Conservation (phyloP, 2,888 invertebrate species). For the Tetramorium bicarinatum region DNA sequence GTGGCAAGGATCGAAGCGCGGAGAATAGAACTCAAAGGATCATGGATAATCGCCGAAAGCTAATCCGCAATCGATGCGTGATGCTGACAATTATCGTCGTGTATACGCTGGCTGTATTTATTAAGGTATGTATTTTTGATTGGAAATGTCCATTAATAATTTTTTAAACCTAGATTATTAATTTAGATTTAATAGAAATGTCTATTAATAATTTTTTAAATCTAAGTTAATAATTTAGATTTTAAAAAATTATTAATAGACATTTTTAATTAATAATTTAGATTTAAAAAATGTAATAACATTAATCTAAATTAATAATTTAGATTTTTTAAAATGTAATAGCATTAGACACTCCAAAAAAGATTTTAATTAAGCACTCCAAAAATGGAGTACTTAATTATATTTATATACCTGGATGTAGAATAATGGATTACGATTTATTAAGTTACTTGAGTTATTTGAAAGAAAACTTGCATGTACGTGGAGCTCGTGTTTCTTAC, state of each 20-base stretch:
- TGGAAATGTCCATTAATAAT: neutral
- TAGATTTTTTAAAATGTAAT: too few relatives aligned
- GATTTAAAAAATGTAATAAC: too few relatives aligned
- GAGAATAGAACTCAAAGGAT: neutral
- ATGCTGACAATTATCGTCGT: constrained; percentile 16
- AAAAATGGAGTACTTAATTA: neutral
- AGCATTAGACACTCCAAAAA: too few relatives aligned
- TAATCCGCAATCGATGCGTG: constrained; percentile 3
- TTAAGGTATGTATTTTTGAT: constrained; percentile 30
- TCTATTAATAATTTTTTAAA: too few relatives aligned
- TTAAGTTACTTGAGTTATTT: neutral
- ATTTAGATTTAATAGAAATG: neutral
- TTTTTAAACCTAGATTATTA: too few relatives aligned
- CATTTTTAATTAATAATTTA: too few relatives aligned
- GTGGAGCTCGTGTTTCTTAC: constrained; percentile 19
- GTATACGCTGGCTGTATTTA: constrained; percentile 19
- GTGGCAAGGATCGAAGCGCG: constrained; percentile 3
- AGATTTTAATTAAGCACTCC: too few relatives aligned
- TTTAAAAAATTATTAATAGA: too few relatives aligned
- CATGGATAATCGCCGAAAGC: constrained; percentile 6
- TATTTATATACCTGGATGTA: neutral
- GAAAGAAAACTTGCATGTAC: neutral
- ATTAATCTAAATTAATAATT: too few relatives aligned
- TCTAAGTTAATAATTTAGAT: too few relatives aligned
- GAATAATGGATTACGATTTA: neutral